These are phyloP conservation scores for Euglossa dilemma DNA, from an alignment of 1,140 invertebrate species.

Conservation along the genomic window DNA sequence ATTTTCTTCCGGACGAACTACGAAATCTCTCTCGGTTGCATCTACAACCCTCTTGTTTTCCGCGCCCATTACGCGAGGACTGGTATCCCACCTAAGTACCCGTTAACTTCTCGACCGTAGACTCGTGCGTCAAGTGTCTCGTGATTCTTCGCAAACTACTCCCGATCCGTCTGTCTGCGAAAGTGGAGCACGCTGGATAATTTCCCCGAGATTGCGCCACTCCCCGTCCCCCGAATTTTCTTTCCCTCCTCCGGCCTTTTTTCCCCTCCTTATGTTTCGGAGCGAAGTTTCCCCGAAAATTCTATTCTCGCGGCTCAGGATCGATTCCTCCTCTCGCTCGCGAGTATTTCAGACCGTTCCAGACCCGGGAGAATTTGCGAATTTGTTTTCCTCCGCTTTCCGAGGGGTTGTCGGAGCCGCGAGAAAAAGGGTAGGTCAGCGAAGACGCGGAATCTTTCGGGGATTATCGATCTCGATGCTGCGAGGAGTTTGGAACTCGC, in stretches of 20 bases:
- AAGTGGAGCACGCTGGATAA: not conserved
- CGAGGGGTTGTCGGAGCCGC: not conserved
- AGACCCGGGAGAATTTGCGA: not conserved
- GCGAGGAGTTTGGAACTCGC: conserved; percentile 17
- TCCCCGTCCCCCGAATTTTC: too few relatives aligned
- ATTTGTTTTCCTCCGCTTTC: conserved; percentile 7
- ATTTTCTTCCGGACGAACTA: conserved; percentile 2
- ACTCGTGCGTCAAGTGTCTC: conserved; percentile 42
- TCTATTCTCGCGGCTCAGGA: not conserved
- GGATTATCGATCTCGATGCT: conserved; percentile 42
- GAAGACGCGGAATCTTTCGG: conserved; percentile 35
- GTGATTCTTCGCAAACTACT: conserved; percentile 44
- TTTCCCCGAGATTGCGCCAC: not conserved
- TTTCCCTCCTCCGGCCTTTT: too few relatives aligned
- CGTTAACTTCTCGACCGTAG: conserved; percentile 61
- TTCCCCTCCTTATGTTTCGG: not conserved
- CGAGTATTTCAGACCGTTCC: not conserved
- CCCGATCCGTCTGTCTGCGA: not conserved
- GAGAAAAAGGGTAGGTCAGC: conserved; percentile 37
- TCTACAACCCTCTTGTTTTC: conserved; percentile 29
- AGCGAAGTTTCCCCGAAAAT: not conserved
- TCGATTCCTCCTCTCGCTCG: conserved; percentile 12
- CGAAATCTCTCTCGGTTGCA: not conserved
- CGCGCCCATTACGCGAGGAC: conserved; percentile 44
- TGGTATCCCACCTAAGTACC: conserved; percentile 42